Evolutionary conservation across 2,113 vertebrate species (phyloP).

Genomic region (Hippocampus abdominalis): DNA sequence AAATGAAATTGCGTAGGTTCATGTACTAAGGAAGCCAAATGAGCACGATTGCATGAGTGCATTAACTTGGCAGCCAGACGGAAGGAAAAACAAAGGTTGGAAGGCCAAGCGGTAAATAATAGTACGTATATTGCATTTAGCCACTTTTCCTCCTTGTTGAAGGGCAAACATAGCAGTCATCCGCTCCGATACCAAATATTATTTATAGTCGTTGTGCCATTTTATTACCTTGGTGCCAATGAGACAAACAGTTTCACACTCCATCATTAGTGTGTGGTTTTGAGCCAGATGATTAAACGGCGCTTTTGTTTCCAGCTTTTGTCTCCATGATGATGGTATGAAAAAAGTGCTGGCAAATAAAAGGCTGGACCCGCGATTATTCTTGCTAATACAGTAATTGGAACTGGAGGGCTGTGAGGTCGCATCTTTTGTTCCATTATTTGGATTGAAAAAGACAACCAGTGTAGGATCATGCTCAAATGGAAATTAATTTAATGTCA

Average conservation of each 20-base stretch:
- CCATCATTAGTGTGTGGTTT: background rate
- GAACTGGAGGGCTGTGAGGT: slow-evolving; percentile 3
- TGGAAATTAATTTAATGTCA: no score
- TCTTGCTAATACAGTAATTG: slow-evolving; percentile 10
- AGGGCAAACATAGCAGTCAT: background rate
- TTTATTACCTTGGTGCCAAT: background rate
- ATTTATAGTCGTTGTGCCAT: background rate
- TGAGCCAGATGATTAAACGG: slow-evolving; percentile 9
- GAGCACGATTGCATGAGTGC: no score
- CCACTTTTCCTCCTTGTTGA: background rate
- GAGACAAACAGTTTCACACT: background rate
- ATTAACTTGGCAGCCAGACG: no score
- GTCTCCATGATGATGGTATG: slow-evolving; percentile 17
- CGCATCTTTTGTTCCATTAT: no score
- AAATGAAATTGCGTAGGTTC: no score
- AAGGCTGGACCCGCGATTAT: slow-evolving; percentile 17
- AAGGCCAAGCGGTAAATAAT: background rate
- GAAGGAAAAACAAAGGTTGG: no score
- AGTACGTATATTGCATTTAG: background rate
- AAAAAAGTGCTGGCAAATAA: slow-evolving; percentile 15
- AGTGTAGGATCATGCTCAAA: no score
- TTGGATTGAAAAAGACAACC: no score
- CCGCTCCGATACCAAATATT: background rate
- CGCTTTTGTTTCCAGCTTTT: background rate
- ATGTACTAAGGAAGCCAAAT: no score